Evolutionary conservation across 2,888 invertebrate species (phyloP), one percentile per base, ranked within the genome.

Genomic region (Yponomeuta malinellus): DNA sequence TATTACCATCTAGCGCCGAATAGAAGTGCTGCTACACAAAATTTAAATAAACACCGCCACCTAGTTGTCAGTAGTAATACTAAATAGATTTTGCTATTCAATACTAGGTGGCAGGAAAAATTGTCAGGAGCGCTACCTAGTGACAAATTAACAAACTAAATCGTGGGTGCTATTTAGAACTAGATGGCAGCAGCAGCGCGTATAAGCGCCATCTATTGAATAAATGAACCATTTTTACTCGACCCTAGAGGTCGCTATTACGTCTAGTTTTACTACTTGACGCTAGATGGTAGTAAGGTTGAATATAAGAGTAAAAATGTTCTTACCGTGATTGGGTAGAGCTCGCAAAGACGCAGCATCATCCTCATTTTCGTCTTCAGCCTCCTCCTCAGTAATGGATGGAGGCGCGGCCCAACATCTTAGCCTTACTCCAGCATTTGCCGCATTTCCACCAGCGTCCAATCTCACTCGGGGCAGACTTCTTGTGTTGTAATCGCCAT

Each of bases 321-420:
- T 43, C 43, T 87, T 78, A 95, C 95, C 95, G 93, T 90, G 89
- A 67, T 75, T 92, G 81, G 93, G 93, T 78, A 94, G 90, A 73
- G 95, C 95, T 76, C 95, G 90, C 72, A 95, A 86, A 15, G 95
- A 95, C n/a, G 94, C 93, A 0, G 95, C 94, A 78, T 94, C 94
- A 77, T 94, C 94, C 72, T 94, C 94, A 72, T 93, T 90, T 73
- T 93, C 93, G 72, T 93, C 93, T 73, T 93, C 94, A 52, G 94
- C 93, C 76, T 94, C 95, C 83, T 95, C 95, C 78, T 95, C 95
- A 70, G 95, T 94, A 74, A 95, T 93, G 37, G 95, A 94, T 0
- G 95, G 95, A 5, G 95, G 95, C 10, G 94, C 94, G 48, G 94
- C 93, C 85, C 94, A 92, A 77, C 93, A 93, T 64, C 94, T 88